phyloP scores from a whole-genome alignment of 2,113 vertebrate species.

The Eurypyga helias region DNA sequence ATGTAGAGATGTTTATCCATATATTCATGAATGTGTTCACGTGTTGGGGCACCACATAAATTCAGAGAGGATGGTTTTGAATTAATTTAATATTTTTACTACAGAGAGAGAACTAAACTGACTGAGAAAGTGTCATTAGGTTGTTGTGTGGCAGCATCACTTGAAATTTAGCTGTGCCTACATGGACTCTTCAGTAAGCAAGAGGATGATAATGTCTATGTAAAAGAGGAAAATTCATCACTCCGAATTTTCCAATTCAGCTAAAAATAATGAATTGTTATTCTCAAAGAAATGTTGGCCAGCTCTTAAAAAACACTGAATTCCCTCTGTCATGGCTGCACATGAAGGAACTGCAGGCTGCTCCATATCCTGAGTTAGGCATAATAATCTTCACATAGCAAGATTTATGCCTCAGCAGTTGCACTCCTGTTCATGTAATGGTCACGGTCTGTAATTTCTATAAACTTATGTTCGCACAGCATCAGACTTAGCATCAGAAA shows the following conservation, averaged over 20 bases:
- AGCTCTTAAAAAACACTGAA: neutral
- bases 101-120: neutral
- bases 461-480: neutral
- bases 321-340: neutral
- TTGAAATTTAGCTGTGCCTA: neutral
- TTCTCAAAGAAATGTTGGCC: neutral
- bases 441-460: neutral
- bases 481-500: neutral
- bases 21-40: neutral
- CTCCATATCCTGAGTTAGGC: neutral
- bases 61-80: constrained; percentile 11
- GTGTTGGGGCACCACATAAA: neutral
- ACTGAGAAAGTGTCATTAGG: neutral
- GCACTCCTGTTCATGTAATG: neutral
- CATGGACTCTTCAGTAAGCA: neutral
- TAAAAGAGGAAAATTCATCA: neutral
- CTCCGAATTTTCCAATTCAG: too few relatives aligned
- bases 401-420: neutral
- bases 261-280: neutral
- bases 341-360: neutral
- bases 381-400: neutral
- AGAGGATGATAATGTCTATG: neutral
- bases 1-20: neutral
- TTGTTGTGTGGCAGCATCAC: neutral
- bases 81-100: constrained; percentile 30